Percentiles rank a stretch among this genome's conserved stretches.
phyloP scores from a whole-genome alignment of 2,113 vertebrate species.

The Channa maculata region DNA sequence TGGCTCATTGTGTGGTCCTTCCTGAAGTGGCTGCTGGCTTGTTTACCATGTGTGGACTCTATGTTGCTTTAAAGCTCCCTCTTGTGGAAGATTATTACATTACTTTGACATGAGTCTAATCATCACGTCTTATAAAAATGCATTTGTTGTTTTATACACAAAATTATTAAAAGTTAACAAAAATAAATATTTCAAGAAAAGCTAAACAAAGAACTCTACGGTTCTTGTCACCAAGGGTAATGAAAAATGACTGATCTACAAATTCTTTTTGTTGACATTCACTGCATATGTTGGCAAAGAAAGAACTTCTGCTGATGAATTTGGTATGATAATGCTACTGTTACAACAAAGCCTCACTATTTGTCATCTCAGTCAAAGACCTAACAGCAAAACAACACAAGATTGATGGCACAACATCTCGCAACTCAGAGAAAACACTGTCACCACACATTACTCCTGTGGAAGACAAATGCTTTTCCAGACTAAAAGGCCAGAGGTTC shows the following conservation, averaged over 20 bases:
- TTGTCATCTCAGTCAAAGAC: slow-evolving; percentile 57
- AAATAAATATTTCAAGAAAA: too few species aligned
- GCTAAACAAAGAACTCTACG: too few species aligned
- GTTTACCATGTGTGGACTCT: background rate
- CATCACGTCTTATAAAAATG: too few species aligned
- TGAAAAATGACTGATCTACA: too few species aligned
- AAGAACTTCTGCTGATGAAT: slow-evolving; percentile 15
- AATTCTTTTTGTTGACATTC: too few species aligned
- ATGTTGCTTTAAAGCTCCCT: slow-evolving; percentile 44
- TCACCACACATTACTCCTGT: slow-evolving; percentile 47
- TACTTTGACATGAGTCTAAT: too few species aligned
- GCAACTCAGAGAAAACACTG: slow-evolving; percentile 68
- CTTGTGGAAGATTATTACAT: slow-evolving; percentile 41
- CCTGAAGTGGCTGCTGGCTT: slow-evolving; percentile 19
- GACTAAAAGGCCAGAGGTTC: slow-evolving; percentile 75
- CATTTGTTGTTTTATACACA: too few species aligned
- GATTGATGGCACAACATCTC: slow-evolving; percentile 63
- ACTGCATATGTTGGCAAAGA: too few species aligned
- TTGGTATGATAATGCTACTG: slow-evolving; percentile 39
- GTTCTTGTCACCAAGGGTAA: too few species aligned
- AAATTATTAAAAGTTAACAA: too few species aligned
- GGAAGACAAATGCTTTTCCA: slow-evolving; percentile 80
- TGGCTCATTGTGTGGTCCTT: slow-evolving; percentile 4
- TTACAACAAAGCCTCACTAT: slow-evolving; percentile 13
- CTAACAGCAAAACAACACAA: slow-evolving; percentile 46